Base-by-base conservation (phyloP, 1,140 invertebrate genomes). In the Macrobrachium rosenbergii region DNA sequence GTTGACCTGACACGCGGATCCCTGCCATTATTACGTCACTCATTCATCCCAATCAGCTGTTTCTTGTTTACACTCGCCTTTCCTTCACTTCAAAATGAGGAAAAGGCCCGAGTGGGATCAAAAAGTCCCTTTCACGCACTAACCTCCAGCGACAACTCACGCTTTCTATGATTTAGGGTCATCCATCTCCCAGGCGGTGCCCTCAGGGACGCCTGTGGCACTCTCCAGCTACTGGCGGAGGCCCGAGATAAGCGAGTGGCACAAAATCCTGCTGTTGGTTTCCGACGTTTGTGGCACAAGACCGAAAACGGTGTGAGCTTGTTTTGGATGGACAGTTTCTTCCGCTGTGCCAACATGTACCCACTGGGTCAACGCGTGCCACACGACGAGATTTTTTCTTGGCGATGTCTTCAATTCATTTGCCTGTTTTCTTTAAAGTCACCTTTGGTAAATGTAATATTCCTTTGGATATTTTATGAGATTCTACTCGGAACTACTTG, bases 21-120 rank as follows among this genome's bases (percentile, higher is more conserved):
- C 52, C 85, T 82, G 76, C 67, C 85, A 82, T 60, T 67, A 43
- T 88, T 88, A 88, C 86, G 86, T 88, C 86, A 88, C 63, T 83
- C 86, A 88, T 88, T 88, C 86, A 88, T 88, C 59, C 86, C 86
- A 82, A 80, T 88, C 86, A 88, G 86, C 86, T 88, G 86, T 82
- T 88, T 88, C 86, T 88, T 88, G 86, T 88, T 88, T 82, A 88
- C 84, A 87, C 78, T 69, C 23, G 63, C 23, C 83, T 63, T 67
- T 84, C 75, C 62, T 81, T 78, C 77, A 82, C 83, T 88, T 82
- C 80, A 88, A 88, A 82, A 88, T 88, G 80, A 88, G 83, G 64
- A 77, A 64, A 62, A 82, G 86, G 73, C 28, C 43, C n/a, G 17
- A 62, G 73, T 64, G 69, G 80, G 60, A 63, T 73, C n/a, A 8